phyloP scores from a whole-genome alignment of 1,140 invertebrate genomes.

The Pollicipes pollicipes region DNA sequence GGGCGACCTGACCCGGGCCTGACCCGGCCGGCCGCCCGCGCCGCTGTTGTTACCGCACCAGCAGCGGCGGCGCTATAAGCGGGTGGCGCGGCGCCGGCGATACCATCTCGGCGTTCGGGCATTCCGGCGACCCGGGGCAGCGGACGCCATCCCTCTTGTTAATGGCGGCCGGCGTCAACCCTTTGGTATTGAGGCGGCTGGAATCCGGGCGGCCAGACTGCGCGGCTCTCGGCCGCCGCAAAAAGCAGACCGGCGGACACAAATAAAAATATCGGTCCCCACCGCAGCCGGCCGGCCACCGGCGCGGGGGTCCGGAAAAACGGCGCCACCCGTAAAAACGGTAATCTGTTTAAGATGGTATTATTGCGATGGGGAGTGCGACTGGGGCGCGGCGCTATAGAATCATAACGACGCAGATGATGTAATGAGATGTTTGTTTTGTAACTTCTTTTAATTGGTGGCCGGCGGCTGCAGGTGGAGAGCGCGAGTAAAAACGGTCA shows the following conservation, averaged over 20 bases:
- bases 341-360: slow-evolving; percentile 2
- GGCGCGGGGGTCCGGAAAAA: neutral
- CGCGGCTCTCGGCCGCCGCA: neutral
- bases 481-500: too few relatives aligned
- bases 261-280: slow-evolving; percentile 5
- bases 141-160: neutral
- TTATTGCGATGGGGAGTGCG: neutral
- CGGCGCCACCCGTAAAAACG: neutral
- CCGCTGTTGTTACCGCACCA: too few relatives aligned
- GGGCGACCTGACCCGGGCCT: too few relatives aligned
- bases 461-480: too few relatives aligned
- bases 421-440: neutral
- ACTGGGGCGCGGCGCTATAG: neutral
- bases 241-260: neutral
- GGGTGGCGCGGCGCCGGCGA: too few relatives aligned
- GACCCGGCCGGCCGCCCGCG: too few relatives aligned
- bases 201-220: neutral
- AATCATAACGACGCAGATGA: neutral
- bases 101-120: neutral
- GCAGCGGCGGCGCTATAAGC: too few relatives aligned
- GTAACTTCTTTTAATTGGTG: too few relatives aligned
- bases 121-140: neutral
- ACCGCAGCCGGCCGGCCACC: neutral
- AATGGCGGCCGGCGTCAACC: neutral
- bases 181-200: neutral